A percentile compares a stretch with the other conserved stretches of the same genome.
These are phyloP conservation scores for Tragopan temminckii DNA, from an alignment of 2,797 vertebrate species.

Conservation along the genomic window DNA sequence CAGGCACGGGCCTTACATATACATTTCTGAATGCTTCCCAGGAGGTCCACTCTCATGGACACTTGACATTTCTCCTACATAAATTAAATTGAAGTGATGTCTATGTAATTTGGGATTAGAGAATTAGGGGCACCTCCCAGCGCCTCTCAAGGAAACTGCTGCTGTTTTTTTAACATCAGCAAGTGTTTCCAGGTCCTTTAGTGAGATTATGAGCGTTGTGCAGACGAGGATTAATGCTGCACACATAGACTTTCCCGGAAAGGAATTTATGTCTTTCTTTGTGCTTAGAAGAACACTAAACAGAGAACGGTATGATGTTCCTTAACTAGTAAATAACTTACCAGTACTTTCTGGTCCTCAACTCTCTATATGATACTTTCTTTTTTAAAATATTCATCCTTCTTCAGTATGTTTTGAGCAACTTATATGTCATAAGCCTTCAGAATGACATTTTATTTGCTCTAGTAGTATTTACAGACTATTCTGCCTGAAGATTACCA, in stretches of 20 bases:
- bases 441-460: neutral
- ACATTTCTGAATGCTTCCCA: constrained; percentile 66
- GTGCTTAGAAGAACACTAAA: neutral
- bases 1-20: neutral
- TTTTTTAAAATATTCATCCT: neutral
- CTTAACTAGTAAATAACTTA: neutral
- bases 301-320: neutral
- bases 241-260: fast-evolving
- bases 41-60: constrained; percentile 59
- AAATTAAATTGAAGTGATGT: constrained; percentile 65
- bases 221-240: neutral
- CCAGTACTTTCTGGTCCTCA: neutral
- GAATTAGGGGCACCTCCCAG: constrained; percentile 1
- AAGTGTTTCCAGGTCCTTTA: neutral
- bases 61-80: constrained; percentile 69
- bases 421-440: neutral
- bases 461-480: neutral
- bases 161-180: neutral
- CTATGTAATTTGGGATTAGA: constrained; percentile 54
- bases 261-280: neutral
- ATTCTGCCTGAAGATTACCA: neutral
- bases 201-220: neutral
- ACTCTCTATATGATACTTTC: neutral
- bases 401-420: neutral
- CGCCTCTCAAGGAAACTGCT: neutral